Base-by-base conservation (phyloP, 2,113 vertebrate genomes). In the Zosterops hypoxanthus region DNA sequence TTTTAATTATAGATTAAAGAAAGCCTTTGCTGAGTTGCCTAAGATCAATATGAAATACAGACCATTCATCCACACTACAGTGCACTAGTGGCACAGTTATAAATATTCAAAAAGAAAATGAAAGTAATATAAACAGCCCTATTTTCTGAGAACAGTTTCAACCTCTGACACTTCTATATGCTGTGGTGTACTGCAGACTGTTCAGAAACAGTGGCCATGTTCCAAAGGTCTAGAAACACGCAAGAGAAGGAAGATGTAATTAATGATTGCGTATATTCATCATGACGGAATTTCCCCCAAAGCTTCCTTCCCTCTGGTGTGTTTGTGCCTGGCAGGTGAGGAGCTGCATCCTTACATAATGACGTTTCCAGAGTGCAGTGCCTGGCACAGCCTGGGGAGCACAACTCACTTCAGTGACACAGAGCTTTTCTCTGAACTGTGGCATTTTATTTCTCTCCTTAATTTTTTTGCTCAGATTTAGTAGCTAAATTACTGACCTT, bases 1-100 rank as follows among this genome's bases (percentile, higher is more conserved):
- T 93, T 96, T 97, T 96, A 96, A 96, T 97, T 96, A 96, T 93
- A 96, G 79, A 78, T 93, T 95, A 95, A 92, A 96, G 90, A 95
- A 88, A 88, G 64, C 56, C 72, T 93, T 90, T 82, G 52, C 90
- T 1, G 57, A 66, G 71, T 94, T 95, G 47, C 69, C 33, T 18
- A n/a, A 95, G 82, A 97, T 96, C 95, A 96, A 90, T 97, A 88
- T 56, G 85, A 95, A 96, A 73, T 88, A 92, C 88, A 93, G 92
- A 94, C 91, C 34, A 36, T 95, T 88, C 85, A 86, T 95, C 80
- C 41, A 28, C 71, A 77, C 59, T 64, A 59, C 75, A 92, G 68
- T 52, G 68, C 52, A 75, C 47, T 71, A 36, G 59, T 86, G 79
- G 56, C 72, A 63, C 66, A 41, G 68, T 93, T 95, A 95, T 84